Evolutionary conservation across 2,888 invertebrate genomes (phyloP).

Genomic region (Laothoe populi): DNA sequence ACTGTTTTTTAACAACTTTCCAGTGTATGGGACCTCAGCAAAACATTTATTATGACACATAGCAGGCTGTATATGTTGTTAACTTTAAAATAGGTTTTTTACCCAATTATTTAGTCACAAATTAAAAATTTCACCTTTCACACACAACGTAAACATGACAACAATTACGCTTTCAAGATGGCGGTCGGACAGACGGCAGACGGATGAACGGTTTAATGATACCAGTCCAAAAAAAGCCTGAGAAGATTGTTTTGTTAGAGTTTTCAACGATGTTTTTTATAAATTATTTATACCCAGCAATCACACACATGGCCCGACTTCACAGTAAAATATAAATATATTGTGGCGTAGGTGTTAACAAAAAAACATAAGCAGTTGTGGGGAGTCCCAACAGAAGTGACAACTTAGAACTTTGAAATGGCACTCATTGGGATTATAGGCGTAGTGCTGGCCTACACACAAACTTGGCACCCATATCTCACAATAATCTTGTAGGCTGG

Average conservation of each 20-base stretch:
- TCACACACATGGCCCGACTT: too few relatives aligned
- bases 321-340: too few relatives aligned
- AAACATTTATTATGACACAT: conserved; percentile 9
- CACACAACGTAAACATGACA: conserved; percentile 85
- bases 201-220: conserved; percentile 1
- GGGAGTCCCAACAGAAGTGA: too few relatives aligned
- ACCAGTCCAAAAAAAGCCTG: neutral
- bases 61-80: conserved; percentile 7
- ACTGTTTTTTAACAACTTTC: conserved; percentile 22
- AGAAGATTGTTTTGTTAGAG: neutral
- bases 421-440: too few relatives aligned
- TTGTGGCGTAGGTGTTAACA: too few relatives aligned
- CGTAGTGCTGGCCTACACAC: too few relatives aligned
- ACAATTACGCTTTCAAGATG: conserved; percentile 84
- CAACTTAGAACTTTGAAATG: too few relatives aligned
- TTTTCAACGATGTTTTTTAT: too few relatives aligned
- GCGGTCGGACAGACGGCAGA: conserved; percentile 48
- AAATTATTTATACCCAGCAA: too few relatives aligned
- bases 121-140: conserved; percentile 71
- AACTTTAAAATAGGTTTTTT: conserved; percentile 37
- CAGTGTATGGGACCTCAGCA: neutral
- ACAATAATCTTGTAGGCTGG: too few relatives aligned
- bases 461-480: too few relatives aligned
- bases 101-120: conserved; percentile 54
- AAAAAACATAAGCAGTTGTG: too few relatives aligned